These are phyloP conservation scores for Drosophila antonietae DNA, from an alignment of 2,888 invertebrate genomes.

Conservation along the genomic window DNA sequence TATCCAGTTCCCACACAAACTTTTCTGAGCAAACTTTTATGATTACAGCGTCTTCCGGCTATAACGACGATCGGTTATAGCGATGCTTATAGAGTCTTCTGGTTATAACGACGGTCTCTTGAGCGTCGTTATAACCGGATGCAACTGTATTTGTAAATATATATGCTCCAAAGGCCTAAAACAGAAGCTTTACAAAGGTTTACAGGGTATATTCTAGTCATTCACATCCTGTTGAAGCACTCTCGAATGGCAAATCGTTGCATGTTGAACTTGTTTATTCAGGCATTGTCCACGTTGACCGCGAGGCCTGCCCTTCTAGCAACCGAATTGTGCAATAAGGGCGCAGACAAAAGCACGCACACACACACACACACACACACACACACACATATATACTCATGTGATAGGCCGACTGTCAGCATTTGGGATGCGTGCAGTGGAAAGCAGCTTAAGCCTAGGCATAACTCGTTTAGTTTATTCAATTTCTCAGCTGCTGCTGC, in stretches of 20 bases:
- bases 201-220: not conserved
- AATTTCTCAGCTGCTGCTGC: conserved; percentile 55
- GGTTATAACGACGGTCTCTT: too few species aligned
- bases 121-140: too few species aligned
- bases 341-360: conserved; percentile 19
- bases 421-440: conserved; percentile 1
- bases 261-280: conserved; percentile 53
- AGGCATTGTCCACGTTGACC: conserved; percentile 36
- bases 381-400: not conserved
- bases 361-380: not conserved
- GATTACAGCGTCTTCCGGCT: too few species aligned
- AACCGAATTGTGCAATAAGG: conserved; percentile 1
- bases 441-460: conserved; percentile 12
- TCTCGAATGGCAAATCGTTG: not conserved
- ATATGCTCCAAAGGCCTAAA: too few species aligned
- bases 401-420: not conserved
- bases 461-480: conserved; percentile 78
- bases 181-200: not conserved
- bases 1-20: too few species aligned
- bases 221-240: not conserved
- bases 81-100: too few species aligned
- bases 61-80: too few species aligned
- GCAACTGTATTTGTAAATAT: too few species aligned
- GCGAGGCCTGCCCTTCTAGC: not conserved
- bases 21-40: too few species aligned